Conservation (phyloP, 2,113 vertebrate genomes). For the Psittacula cyanocephala region DNA sequence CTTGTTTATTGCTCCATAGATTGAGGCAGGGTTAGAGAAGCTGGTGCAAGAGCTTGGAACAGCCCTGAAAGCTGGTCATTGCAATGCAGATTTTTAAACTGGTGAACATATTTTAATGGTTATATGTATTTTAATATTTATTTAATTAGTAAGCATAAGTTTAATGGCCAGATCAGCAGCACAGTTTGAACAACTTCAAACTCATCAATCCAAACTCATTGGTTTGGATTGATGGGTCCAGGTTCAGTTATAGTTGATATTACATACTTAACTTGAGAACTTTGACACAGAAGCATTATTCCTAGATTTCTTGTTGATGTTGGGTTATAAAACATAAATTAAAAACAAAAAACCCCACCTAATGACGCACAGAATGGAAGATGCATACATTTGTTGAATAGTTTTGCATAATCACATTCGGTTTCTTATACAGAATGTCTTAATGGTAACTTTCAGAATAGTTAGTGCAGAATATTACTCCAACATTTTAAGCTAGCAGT, state of each 20-base stretch:
- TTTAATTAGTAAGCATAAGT: background rate
- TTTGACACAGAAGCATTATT: background rate
- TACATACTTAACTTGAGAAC: background rate
- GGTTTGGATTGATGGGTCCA: background rate
- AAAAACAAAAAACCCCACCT: background rate
- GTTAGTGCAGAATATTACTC: background rate
- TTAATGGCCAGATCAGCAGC: background rate
- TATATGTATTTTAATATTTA: background rate
- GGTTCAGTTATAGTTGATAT: background rate
- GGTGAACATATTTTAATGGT: background rate
- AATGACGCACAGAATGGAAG: background rate
- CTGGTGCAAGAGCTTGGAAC: background rate
- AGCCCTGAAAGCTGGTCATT: background rate
- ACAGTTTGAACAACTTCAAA: background rate
- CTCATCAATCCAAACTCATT: background rate
- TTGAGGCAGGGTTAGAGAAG: background rate
- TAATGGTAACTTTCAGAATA: background rate
- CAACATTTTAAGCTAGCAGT: background rate
- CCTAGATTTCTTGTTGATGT: background rate
- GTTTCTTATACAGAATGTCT: background rate
- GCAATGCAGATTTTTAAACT: background rate
- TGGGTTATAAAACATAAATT: background rate
- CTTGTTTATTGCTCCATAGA: background rate
- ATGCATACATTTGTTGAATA: background rate
- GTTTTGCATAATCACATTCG: background rate